Base-by-base conservation (phyloP, 2,888 invertebrate species). In the Tiliacea aurago region DNA sequence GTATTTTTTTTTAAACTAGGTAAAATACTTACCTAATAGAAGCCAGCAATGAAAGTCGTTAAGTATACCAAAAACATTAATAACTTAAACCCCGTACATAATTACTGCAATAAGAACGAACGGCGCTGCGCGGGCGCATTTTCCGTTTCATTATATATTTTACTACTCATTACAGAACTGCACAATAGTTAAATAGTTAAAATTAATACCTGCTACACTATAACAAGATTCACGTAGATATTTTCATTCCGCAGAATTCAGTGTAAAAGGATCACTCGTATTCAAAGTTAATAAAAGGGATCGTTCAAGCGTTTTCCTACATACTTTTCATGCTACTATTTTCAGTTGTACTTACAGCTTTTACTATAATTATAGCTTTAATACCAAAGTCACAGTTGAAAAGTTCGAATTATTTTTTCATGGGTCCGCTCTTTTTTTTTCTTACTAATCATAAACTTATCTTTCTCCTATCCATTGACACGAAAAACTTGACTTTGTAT, bases 131-230 rank as follows among this genome's bases (percentile, higher is more conserved):
- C 58, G 3, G 13, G 49, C 49, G 43, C 80, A 80, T 59, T 65
- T n/a, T 77, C 72, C 64, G 59, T 55, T 76, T 55, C 33, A 23
- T 65, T 66, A 61, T 49, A 63, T 56, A 43, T 78, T 77, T 76
- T 37, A 37, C 63, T n/a, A n/a, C n/a, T n/a, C n/a, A n/a, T n/a
- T n/a, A 53, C 15, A 28, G 23, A 43, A 62, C 37, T 49, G 51
- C 13, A 62, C 23, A 76, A 51, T 28, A 62, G 7, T 49, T 28
- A n/a, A 68, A 58, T 37, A 62, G 10, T 49, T 28, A 20, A 68
- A 15, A 9, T 37, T 51, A 33, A 45, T 41, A 62, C 33, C 15
- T 62, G 11, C n/a, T 15, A 55, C 13, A 41, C 28, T 67, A 41
- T 33, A 75, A 58, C 20, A 20, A 43, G 28, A 28, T 58, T 15